Conservation (phyloP, 2,888 invertebrate species). For the Homarus gammarus region DNA sequence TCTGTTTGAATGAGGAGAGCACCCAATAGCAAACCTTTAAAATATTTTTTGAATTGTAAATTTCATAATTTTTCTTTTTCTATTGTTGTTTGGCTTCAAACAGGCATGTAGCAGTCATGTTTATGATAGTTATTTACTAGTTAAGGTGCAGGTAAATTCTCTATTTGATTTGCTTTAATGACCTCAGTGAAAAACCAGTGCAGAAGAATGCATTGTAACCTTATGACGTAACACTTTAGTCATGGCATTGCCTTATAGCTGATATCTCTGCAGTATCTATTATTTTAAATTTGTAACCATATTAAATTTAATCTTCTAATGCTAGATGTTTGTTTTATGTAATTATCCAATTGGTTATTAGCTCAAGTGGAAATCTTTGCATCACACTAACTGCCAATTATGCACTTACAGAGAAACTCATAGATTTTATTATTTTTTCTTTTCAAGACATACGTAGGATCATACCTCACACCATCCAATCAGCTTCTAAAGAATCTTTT, state of each 20-base stretch:
- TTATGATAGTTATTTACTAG: conserved; percentile 29
- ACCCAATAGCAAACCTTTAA: conserved; percentile 8
- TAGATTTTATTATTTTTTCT: conserved; percentile 58
- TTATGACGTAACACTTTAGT: conserved; percentile 21
- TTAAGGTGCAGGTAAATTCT: conserved; percentile 16
- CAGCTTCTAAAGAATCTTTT: conserved; percentile 67
- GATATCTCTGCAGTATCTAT: conserved; percentile 41
- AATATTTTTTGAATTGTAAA: background rate
- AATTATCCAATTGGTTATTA: conserved; percentile 26
- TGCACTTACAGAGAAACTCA: conserved; percentile 65
- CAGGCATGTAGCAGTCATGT: conserved; percentile 35
- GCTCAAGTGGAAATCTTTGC: conserved; percentile 35
- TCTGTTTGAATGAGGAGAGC: conserved; percentile 42
- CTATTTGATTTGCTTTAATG: conserved; percentile 24
- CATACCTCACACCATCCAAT: conserved; percentile 69
- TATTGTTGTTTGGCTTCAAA: conserved; percentile 49
- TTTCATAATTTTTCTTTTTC: conserved; percentile 23
- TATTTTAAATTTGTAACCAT: conserved; percentile 33
- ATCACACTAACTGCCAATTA: conserved; percentile 51
- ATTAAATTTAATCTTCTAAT: conserved; percentile 31
- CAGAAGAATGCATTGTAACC: conserved; percentile 17
- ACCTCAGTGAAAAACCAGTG: background rate
- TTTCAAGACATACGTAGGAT: conserved; percentile 74
- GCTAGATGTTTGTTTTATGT: conserved; percentile 52
- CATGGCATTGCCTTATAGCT: conserved; percentile 34